A percentile compares a stretch with the other conserved stretches of the same genome.
phyloP scores from a whole-genome alignment of 2,113 vertebrate species.

The Motacilla tschutschensis region DNA sequence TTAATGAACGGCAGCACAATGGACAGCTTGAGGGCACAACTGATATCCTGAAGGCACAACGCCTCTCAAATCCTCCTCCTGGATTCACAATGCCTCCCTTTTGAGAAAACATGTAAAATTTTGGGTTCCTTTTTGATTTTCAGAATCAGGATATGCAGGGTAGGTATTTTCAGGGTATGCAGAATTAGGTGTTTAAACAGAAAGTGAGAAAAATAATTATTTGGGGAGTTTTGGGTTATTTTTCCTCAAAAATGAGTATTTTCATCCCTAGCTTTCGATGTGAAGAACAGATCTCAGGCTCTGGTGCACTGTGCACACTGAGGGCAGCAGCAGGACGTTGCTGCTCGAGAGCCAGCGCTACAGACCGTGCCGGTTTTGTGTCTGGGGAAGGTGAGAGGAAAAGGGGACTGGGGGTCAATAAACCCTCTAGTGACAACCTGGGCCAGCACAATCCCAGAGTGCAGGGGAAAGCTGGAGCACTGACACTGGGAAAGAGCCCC shows the following conservation, averaged over 20 bases:
- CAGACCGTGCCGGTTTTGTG: background rate
- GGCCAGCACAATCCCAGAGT: background rate
- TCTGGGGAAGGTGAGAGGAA: background rate
- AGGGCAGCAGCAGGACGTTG: background rate
- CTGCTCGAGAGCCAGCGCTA: background rate
- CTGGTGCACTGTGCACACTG: background rate
- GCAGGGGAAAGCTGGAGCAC: fast-evolving
- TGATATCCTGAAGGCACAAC: background rate
- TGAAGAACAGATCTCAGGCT: background rate
- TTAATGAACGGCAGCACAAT: background rate
- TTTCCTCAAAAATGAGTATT: background rate
- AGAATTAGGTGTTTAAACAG: background rate
- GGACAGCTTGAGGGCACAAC: background rate
- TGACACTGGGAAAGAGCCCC: fast-evolving
- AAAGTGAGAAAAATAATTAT: background rate
- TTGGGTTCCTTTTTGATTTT: background rate
- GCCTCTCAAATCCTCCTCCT: background rate
- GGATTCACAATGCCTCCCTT: background rate
- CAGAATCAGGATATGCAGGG: background rate
- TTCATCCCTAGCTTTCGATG: background rate
- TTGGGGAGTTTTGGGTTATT: background rate
- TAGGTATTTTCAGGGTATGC: background rate
- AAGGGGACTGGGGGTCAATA: background rate
- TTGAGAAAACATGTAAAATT: background rate
- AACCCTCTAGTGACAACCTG: background rate